Conservation (phyloP, 1,140 invertebrate species). For the Caenorhabditis remanei region DNA sequence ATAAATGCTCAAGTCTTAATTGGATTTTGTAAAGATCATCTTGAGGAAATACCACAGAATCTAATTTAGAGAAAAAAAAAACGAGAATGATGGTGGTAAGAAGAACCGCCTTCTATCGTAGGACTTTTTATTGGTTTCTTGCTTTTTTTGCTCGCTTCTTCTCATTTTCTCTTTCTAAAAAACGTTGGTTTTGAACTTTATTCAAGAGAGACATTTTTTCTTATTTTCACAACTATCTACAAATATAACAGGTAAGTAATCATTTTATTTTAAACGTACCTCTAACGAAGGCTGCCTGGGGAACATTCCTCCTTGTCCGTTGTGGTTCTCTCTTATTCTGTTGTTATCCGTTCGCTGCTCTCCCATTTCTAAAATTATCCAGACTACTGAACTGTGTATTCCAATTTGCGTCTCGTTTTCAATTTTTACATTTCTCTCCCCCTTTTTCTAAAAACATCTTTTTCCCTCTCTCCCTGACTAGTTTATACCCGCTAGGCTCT, state of each 20-base stretch:
- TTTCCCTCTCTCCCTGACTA: neutral
- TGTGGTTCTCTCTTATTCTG: conserved; percentile 37
- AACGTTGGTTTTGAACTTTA: no score
- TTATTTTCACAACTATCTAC: no score
- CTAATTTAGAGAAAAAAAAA: neutral
- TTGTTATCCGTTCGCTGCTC: conserved; percentile 45
- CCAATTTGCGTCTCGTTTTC: conserved; percentile 6
- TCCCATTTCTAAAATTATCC: conserved; percentile 48
- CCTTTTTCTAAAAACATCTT: neutral
- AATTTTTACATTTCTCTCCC: neutral
- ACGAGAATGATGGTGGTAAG: neutral
- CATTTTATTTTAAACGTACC: neutral
- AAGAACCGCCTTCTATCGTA: neutral
- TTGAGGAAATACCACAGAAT: neutral
- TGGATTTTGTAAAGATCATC: neutral
- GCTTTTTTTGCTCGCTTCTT: neutral
- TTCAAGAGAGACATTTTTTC: no score
- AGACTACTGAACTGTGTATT: conserved; percentile 14
- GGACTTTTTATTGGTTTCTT: neutral
- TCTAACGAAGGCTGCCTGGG: conserved; percentile 34
- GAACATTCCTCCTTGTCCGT: conserved; percentile 43
- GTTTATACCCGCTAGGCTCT: neutral
- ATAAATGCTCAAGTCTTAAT: neutral
- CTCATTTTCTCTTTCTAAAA: no score
- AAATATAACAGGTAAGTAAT: no score